Evolutionary conservation across 2,797 vertebrate genomes (phyloP), one percentile per base, ranked within the genome.

Genomic region (Sebastes jordani): DNA sequence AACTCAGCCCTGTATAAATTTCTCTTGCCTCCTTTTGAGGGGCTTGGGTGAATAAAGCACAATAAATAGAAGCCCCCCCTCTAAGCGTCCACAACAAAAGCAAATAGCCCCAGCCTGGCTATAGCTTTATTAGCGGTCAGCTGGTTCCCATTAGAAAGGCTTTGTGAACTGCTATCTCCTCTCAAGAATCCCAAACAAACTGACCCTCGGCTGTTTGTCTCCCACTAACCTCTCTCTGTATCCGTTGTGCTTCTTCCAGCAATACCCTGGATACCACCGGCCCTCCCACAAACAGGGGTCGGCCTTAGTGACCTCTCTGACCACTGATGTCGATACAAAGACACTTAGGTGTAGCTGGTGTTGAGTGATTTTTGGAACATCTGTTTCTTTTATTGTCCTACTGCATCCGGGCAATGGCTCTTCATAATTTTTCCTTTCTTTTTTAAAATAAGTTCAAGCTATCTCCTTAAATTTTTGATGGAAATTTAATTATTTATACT

Each of bases 101-200:
- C 92, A 94, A 95, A 93, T 80, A 91, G 75, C 85, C 76, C 64
- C 74, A 52, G 86, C 76, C 55, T 81, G 84, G 83, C 84, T 30
- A 67, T 88, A 75, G 92, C 84, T 86, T 90, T 92, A 91, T 94
- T 93, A 90, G 81, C 23, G n/a, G 84, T 91, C 93, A 94, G 91
- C 91, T 93, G 92, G 89, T 91, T 94, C 89, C 90, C 91, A 94
- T 95, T 95, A 94, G 91, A 92, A 83, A 71, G 83, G 82, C 88
- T 93, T 92, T 95, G 93, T 94, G 93, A 95, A 93, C 85, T 89
- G 87, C 90, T 93, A 87, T 93, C 88, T 91, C 88, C 84, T 76
- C 88, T 89, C 91, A 94, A 91, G 92, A 94, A 94, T 94, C 91
- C 88, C 93, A 94, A 95, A 95, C 93, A 93, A 91, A 92, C 91